phyloP scores from a whole-genome alignment of 2,888 invertebrate genomes.

The Yponomeuta cagnagella region DNA sequence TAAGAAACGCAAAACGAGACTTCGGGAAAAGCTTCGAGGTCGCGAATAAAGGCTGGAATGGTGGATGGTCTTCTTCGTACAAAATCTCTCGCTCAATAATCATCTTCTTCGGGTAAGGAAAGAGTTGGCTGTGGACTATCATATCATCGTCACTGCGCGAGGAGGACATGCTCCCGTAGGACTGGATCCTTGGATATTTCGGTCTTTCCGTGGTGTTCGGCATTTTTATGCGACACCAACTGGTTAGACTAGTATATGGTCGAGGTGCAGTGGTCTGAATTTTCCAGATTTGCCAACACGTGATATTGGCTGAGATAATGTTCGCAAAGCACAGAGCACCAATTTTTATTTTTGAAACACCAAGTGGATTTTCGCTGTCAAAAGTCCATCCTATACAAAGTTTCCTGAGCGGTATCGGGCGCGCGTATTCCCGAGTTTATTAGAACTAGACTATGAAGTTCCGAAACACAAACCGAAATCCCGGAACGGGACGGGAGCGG shows the following conservation, averaged over 20 bases:
- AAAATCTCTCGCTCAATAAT: slow-evolving; percentile 55
- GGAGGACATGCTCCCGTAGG: slow-evolving; percentile 63
- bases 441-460: slow-evolving; percentile 3
- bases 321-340: too few relatives aligned
- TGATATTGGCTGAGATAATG: too few relatives aligned
- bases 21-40: slow-evolving; percentile 68
- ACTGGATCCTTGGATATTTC: slow-evolving; percentile 54
- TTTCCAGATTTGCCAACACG: too few relatives aligned
- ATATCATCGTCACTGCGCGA: slow-evolving; percentile 63
- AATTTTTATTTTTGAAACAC: too few relatives aligned
- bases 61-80: slow-evolving; percentile 64
- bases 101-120: slow-evolving; percentile 63
- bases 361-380: background rate
- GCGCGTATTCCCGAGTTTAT: slow-evolving; percentile 18
- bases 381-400: background rate
- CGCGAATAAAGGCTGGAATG: slow-evolving; percentile 59
- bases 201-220: slow-evolving; percentile 40
- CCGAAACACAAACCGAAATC: slow-evolving; percentile 17
- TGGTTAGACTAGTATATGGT: too few relatives aligned
- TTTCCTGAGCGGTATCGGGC: background rate
- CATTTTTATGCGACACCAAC: too few relatives aligned
- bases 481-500: slow-evolving; percentile 26
- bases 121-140: slow-evolving; percentile 64
- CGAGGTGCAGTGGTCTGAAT: too few relatives aligned
- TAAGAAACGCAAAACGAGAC: slow-evolving; percentile 69